Base-by-base conservation (phyloP, 1,140 invertebrate species). In the Maniola jurtina region DNA sequence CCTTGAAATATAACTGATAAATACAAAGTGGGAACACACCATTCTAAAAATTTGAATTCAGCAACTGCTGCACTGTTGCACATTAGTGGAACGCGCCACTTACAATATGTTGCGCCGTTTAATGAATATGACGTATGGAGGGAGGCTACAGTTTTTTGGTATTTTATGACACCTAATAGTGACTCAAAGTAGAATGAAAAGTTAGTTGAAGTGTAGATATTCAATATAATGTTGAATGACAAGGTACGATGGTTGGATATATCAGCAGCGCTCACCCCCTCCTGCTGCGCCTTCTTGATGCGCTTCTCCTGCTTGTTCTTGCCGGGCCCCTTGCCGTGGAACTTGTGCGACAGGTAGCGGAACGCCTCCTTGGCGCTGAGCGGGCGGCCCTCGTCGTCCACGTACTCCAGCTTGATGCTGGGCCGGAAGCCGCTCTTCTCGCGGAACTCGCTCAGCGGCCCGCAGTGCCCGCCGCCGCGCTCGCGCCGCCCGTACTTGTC, bases 261-360 rank as follows among this genome's bases (percentile, higher is more conserved):
- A 4, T 25, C 4, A 25, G 10, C 34, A 48, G 59, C 47, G 91
- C 92, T 89, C 83, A 96, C 95, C 85, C 96, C 95, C 90, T 98
- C 97, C 89, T 99, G 98, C 79, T 98, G 96, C 64, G 94, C 92
- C 91, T 99, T 99, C 85, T 99, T 98, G 89, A 97, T 95, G 79
- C 98, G 93, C 89, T 99, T 99, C 86, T 99, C 99, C 76, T 95
- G 94, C 91, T 99, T 99, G 92, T 99, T 99, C 88, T 99, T 99
- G 54, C 99, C 98, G 8, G 98, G 98, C 14, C 98, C 98, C 93
- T 99, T 99, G 16, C 99, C 99, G 92, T 99, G 99, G 89, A 99
- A 99, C 90, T 99, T 98, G 86, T 99, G 98, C 14, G 97, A 98
- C 13, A 99, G 91, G 92, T 97, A 97, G 74, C 96, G 93, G 90